phyloP scores from a whole-genome alignment of 2,113 vertebrate genomes.

The Corvus cornix region DNA sequence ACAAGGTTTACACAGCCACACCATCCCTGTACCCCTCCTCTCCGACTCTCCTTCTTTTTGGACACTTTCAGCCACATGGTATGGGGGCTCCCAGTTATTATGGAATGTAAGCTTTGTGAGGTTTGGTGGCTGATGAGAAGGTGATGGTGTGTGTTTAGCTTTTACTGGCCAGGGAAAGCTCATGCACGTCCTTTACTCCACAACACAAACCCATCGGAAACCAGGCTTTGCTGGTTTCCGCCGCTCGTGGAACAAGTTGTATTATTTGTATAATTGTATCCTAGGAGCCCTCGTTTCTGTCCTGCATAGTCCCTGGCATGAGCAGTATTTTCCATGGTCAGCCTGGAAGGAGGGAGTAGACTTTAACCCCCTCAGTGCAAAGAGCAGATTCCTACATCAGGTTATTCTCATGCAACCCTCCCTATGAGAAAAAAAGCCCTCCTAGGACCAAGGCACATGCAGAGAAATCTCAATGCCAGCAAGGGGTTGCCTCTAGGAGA shows the following conservation, averaged over 20 bases:
- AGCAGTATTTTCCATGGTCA: slow-evolving; percentile 47
- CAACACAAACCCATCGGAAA: neutral
- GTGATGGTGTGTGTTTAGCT: neutral
- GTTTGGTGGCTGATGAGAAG: neutral
- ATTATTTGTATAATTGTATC: slow-evolving; percentile 54
- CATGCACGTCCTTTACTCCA: neutral
- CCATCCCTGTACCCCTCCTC: neutral
- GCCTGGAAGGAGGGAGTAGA: neutral
- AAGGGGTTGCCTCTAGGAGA: neutral
- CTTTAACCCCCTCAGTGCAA: neutral
- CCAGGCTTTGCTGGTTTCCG: neutral
- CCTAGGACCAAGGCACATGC: neutral
- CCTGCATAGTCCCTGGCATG: neutral
- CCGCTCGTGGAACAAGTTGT: neutral
- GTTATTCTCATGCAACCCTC: neutral
- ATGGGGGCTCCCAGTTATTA: neutral
- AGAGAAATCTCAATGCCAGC: neutral
- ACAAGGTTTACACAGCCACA: neutral
- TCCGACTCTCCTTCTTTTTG: neutral
- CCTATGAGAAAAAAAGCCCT: neutral
- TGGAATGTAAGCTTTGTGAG: neutral
- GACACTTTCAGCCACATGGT: neutral
- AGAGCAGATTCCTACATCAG: neutral
- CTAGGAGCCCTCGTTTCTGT: slow-evolving; percentile 45
- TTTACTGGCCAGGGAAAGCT: neutral